These are phyloP conservation scores for Ciconia stormi DNA, from an alignment of 2,113 vertebrate species.

Conservation along the genomic window DNA sequence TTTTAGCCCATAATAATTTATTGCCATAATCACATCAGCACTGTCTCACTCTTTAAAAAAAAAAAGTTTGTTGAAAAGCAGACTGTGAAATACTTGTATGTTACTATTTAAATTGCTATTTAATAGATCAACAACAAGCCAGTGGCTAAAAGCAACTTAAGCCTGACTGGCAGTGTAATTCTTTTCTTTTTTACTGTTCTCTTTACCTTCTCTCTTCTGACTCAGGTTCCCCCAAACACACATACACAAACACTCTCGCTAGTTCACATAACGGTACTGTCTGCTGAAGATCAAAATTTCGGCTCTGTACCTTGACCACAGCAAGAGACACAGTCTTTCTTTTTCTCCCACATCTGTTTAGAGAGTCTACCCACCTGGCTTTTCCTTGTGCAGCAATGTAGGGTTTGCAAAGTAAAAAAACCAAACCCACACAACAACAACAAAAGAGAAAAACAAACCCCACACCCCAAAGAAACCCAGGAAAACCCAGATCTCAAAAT, in stretches of 20 bases:
- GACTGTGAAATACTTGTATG: not conserved
- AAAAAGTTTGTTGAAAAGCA: not conserved
- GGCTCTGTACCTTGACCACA: not conserved
- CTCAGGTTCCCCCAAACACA: not conserved
- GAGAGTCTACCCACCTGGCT: not conserved
- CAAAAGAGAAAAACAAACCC: not conserved
- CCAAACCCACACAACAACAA: not conserved
- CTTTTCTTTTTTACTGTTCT: not conserved
- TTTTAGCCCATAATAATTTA: conserved; percentile 60
- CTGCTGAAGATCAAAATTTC: not conserved
- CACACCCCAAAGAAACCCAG: not conserved
- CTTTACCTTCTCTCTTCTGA: not conserved
- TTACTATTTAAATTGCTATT: not conserved
- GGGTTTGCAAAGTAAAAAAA: not conserved
- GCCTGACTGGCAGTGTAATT: not conserved
- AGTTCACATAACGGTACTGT: not conserved
- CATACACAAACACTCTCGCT: not conserved
- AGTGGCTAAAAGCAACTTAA: not conserved
- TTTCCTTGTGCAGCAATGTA: not conserved
- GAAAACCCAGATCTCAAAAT: not conserved
- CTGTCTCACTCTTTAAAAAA: not conserved
- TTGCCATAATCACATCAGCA: conserved; percentile 39
- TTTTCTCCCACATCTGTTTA: not conserved
- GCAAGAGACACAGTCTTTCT: not conserved
- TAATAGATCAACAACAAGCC: not conserved